These are phyloP conservation scores for Hyperoodon ampullatus DNA, from an alignment of 2,113 vertebrate genomes.

Conservation along the genomic window DNA sequence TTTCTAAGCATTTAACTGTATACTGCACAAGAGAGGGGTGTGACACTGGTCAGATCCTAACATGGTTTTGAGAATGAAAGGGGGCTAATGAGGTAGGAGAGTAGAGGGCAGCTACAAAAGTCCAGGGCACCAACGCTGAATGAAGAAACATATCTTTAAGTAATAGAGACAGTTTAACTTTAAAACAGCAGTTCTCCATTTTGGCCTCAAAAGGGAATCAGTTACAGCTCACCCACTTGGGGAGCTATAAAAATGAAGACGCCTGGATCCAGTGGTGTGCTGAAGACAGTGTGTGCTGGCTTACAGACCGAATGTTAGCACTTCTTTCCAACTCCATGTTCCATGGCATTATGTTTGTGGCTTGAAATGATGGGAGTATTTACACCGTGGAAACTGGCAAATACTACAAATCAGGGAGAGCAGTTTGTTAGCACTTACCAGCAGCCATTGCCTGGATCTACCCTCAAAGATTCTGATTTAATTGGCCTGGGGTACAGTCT, in stretches of 20 bases:
- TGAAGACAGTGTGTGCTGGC: background rate
- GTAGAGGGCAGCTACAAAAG: background rate
- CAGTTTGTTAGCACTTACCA: background rate
- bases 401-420: background rate
- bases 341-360: background rate
- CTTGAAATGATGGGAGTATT: background rate
- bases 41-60: background rate
- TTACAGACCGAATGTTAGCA: background rate
- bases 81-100: background rate
- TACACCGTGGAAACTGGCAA: background rate
- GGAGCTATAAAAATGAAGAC: background rate
- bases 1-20: background rate
- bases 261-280: no score
- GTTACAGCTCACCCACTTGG: background rate
- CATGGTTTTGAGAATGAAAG: background rate
- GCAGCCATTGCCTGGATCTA: background rate
- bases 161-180: background rate
- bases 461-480: background rate
- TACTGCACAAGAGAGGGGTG: background rate
- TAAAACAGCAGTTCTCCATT: background rate
- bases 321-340: background rate
- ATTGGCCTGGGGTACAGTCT: background rate
- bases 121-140: background rate
- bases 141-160: constrained; percentile 7
- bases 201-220: background rate